These are phyloP conservation scores for Brachypterus glaber DNA, from an alignment of 2,888 invertebrate genomes.

Conservation along the genomic window DNA sequence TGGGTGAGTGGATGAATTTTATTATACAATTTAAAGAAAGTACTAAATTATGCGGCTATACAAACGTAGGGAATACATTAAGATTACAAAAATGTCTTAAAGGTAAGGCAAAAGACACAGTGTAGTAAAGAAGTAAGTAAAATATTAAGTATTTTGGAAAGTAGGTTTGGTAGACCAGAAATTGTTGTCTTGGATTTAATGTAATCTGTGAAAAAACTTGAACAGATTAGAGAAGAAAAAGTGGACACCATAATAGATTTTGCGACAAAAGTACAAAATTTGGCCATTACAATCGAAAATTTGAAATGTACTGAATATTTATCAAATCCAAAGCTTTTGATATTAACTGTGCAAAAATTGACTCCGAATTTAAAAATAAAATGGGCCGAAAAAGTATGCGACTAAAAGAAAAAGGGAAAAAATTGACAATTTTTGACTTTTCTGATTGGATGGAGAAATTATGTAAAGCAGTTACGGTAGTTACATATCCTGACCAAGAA, in stretches of 20 bases:
- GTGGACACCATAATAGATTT: slow-evolving; percentile 2
- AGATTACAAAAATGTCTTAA: slow-evolving; percentile 3
- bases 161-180: slow-evolving; percentile 5
- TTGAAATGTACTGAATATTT: slow-evolving; percentile 3
- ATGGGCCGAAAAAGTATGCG: background rate
- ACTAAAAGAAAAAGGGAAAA: slow-evolving; percentile 1
- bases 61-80: too few relatives aligned
- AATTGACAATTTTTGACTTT: slow-evolving; percentile 4
- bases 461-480: background rate
- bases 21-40: slow-evolving; percentile 6
- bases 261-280: slow-evolving; percentile 3
- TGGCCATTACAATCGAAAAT: slow-evolving; percentile 3
- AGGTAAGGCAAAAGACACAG: slow-evolving; percentile 1
- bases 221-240: background rate
- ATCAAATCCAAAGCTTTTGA: slow-evolving; percentile 2
- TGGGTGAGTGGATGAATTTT: slow-evolving; percentile 6
- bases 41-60: too few relatives aligned
- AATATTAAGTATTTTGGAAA: slow-evolving; percentile 1
- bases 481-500: background rate
- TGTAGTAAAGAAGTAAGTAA: slow-evolving; percentile 3
- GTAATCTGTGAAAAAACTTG: background rate
- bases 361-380: background rate
- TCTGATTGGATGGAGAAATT: slow-evolving; percentile 3
- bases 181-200: slow-evolving; percentile 6
- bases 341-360: slow-evolving; percentile 2